Evolutionary conservation across 1,140 invertebrate genomes (phyloP), one percentile per base, ranked within the genome.

Genomic region (Hylaeus anthracinus): DNA sequence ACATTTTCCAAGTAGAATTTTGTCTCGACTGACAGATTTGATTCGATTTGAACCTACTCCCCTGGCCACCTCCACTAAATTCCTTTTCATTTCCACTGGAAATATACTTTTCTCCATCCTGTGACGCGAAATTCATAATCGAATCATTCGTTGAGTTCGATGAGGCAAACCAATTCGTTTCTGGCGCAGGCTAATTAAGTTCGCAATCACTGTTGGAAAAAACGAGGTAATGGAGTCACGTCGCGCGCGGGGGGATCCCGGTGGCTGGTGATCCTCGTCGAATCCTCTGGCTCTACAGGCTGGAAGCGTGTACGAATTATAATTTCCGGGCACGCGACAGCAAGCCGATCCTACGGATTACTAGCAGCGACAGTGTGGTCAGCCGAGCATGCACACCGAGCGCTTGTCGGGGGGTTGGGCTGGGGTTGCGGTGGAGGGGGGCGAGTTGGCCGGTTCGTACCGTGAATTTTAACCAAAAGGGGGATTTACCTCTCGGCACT

Each of bases 311-410:
- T 76, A 76, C 79, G 79, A 80, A 80, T 80, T 80, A 75, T 80
- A 80, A 80, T 80, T 80, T 80, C 79, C 79, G 64, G 76, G 72
- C 79, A 80, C 79, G 79, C 72, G 79, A 81, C 72, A 76, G 79
- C 72, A 81, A 69, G 79, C 79, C 79, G 72, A 81, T 81, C 79
- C 73, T 69, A 76, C 48, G 79, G 79, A 81, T 81, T 81, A 81
- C 79, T 69, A 76, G 64, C 65, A 76, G 55, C 79, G 79, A 76
- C 79, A 81, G 79, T 76, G 79, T 81, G 79, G 79, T 81, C 79
- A 81, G 79, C 79, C 79, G 73, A 69, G 79, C 79, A 81, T 81
- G 79, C 79, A 81, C 79, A 61, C 64, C 56, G 71, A 73, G 55
- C 72, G 64, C 56, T 75, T 58, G 72, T 45, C 43, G 37, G 9